A percentile compares a stretch with the other conserved stretches of the same genome.
phyloP scores from a whole-genome alignment of 2,888 invertebrate species.

The Torymus texanus region DNA sequence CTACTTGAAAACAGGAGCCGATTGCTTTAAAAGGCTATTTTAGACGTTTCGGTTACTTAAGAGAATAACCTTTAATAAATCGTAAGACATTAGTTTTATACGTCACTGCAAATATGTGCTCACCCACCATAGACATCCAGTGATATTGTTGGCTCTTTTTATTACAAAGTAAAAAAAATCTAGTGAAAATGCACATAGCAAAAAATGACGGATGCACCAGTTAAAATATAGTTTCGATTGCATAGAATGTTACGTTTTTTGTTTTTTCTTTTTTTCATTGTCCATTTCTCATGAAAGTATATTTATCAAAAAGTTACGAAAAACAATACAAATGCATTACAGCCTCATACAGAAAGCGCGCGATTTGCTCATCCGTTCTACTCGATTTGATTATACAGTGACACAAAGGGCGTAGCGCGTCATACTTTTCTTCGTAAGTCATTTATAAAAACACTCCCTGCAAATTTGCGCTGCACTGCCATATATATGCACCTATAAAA shows the following conservation, averaged over 20 bases:
- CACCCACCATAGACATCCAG: conserved; percentile 50
- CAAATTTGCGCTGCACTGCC: conserved; percentile 45
- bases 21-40: conserved; percentile 30
- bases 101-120: conserved; percentile 45
- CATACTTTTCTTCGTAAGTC: conserved; percentile 17
- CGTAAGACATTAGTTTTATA: conserved; percentile 39
- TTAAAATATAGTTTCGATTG: conserved; percentile 37
- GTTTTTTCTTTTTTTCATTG: conserved; percentile 43
- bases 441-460: not conserved
- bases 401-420: conserved; percentile 37
- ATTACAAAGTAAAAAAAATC: conserved; percentile 36
- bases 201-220: conserved; percentile 46
- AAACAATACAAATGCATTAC: conserved; percentile 5
- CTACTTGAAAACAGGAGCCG: conserved; percentile 7
- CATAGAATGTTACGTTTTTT: conserved; percentile 38
- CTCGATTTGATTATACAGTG: conserved; percentile 9
- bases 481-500: conserved; percentile 25
- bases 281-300: conserved; percentile 24
- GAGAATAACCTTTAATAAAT: conserved; percentile 25
- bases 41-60: conserved; percentile 17
- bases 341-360: conserved; percentile 27
- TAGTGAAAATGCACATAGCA: conserved; percentile 48
- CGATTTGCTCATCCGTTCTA: conserved; percentile 37
- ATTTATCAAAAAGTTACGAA: conserved; percentile 18
- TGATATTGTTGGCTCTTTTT: conserved; percentile 55